Evolutionary conservation across 2,888 invertebrate genomes (phyloP), one percentile per base, ranked within the genome.

Genomic region (Conistra vaccinii): DNA sequence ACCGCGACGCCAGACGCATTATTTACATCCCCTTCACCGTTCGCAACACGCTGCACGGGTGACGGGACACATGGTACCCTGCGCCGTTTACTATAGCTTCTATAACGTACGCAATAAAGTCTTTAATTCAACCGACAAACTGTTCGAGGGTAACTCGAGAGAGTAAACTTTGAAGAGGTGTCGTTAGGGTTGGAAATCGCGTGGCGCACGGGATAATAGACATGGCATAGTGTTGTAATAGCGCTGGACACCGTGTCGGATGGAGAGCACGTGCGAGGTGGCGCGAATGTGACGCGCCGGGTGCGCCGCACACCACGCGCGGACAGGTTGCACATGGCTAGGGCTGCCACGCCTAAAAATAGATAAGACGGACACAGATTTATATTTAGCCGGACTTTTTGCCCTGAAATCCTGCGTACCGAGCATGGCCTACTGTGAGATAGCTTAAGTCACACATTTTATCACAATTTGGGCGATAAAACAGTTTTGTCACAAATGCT

Each of bases 231-330:
- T 84, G 85, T 67, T 85, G 87, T 92, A 92, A 93, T 92, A 72
- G 63, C 48, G 89, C 85, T 89, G 90, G 88, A 89, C 76, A 74
- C 78, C 87, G 87, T 76, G 76, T 57, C 83, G 75, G 72, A 84
- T 84, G 86, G 79, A 67, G 83, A 66, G 88, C 93, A 92, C 92
- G 93, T 93, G 87, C 86, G 88, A 77, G 90, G 91, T 89, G 92
- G 62, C 84, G 89, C 91, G 86, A 91, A 91, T 92, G 86, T 73
- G 78, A 68, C 78, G 70, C 58, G 61, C 74, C 39, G 85, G 48
- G 32, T 72, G 84, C 77, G 55, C 51, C 66, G 51, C 53, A 32
- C 62, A 23, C 57, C 48, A 29, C 45, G 63, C 63, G 72, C 63
- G 35, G 68, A 48, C 76, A 69, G 71, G 78, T 62, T 45, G 62